Evolutionary conservation across 2,113 vertebrate species (phyloP), one percentile per base, ranked within the genome.

Genomic region (Alligator sinensis): DNA sequence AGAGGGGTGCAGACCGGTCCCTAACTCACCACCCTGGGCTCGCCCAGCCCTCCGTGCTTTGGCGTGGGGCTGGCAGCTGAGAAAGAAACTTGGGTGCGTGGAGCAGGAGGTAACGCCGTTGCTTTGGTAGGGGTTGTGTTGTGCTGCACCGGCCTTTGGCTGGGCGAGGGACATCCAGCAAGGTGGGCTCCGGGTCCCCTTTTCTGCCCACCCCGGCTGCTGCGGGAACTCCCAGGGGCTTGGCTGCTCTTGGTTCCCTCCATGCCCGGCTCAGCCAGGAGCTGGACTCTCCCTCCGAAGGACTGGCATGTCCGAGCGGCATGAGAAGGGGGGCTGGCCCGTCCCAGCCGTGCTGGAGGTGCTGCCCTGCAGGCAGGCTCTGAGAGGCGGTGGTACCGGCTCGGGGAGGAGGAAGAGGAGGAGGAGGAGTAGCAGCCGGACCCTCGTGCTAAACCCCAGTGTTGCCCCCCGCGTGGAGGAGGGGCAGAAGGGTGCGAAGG

Each of bases 231-330:
- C 47, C n/a, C 61, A 3, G 30, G 16, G 10, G 6, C 28, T 55
- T 14, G 10, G 2, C 5, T 11, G 1, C 16, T 62, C 1, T 1
- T 21, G 4, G 47, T 16, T 75, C n/a, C 81, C 76, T 77, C 87
- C 86, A 90, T 96, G 95, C 85, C 82, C 68, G 34, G 91, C 84
- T 88, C 86, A 12, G 22, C 2, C 21, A 82, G 79, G 55, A 68
- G 79, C 86, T 5, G 91, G 57, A 3, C 5, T 3, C 58, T 17
- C 58, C 22, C 55, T 24, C 76, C 86, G 58, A 21, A 77, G 83
- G 81, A 27, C 77, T 54, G 92, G 92, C 34, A 93, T 93, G 90
- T 95, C 87, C 11, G 24, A 74, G 82, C 27, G 5, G 82, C 1
- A 55, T 78, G 72, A 86, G 89, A 28, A 78, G 28, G 61, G 47